A percentile compares a stretch with the other conserved stretches of the same genome.
Conservation (phyloP, 2,888 invertebrate species). For the Andrena minutula region DNA sequence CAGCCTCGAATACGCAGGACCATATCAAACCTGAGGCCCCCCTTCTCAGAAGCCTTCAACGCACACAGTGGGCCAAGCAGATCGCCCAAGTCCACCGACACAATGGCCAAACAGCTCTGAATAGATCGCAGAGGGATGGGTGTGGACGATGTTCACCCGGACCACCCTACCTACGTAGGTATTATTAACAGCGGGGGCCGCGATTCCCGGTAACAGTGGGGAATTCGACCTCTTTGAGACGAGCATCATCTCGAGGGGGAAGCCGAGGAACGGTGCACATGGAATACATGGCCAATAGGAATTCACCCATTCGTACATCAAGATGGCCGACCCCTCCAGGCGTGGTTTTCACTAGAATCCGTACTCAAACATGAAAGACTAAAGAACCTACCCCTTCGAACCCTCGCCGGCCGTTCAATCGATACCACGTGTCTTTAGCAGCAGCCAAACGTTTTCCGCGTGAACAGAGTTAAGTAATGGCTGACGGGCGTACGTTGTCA, state of each 20-base stretch:
- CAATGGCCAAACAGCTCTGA: constrained; percentile 1
- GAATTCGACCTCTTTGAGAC: constrained; percentile 2
- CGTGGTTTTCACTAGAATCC: constrained; percentile 68
- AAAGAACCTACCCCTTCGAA: constrained; percentile 21
- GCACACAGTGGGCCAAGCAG: neutral
- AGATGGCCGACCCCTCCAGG: constrained; percentile 69
- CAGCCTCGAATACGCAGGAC: too few species aligned
- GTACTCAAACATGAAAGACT: neutral
- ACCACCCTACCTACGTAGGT: neutral
- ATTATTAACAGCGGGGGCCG: constrained; percentile 9
- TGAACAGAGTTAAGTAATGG: constrained; percentile 16
- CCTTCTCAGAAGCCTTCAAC: neutral
- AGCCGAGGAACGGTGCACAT: constrained; percentile 39
- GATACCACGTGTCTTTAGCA: constrained; percentile 27
- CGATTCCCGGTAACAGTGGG: neutral
- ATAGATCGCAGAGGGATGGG: neutral
- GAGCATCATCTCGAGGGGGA: constrained; percentile 23
- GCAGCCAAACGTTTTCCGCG: constrained; percentile 21
- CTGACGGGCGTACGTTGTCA: neutral
- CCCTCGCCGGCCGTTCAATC: constrained; percentile 38
- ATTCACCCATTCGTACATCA: constrained; percentile 58
- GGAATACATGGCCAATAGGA: constrained; percentile 66
- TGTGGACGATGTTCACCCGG: neutral
- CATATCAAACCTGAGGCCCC: neutral
- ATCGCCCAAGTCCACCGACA: neutral